Evolutionary conservation across 2,797 vertebrate genomes (phyloP), one percentile per base, ranked within the genome.

Genomic region (Thunnus albacares): DNA sequence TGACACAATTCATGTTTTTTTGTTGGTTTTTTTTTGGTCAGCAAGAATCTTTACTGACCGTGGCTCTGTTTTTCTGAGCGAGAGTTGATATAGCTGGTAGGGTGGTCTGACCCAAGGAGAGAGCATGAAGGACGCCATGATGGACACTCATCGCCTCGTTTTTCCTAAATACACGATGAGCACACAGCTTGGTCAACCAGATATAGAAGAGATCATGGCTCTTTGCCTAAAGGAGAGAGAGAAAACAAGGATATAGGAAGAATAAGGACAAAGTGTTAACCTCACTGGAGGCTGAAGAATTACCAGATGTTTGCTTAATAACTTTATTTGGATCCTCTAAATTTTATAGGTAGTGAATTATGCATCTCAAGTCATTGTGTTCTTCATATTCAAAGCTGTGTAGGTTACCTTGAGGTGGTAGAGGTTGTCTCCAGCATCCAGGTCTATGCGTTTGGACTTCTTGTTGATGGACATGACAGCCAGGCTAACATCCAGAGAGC

Each of bases 391-490:
- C 6, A 51, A 45, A 59, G 10, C 0, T 13, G 9, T 56, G 26
- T 15, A 3, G 18, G 43, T 56, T 86, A 92, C 91, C 86, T 92
- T 92, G 17, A 93, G 69, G 69, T 90, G 90, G 87, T 97, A 98
- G 56, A 98, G 95, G 90, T 95, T 97, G 87, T 98, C 95, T 83
- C 97, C 98, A 0, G 96, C 96, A 71, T 99, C 98, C 82, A 98
- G 95, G 85, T 98, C 97, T 0, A 98, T 96, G 49, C 97, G 95
- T 80, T 96, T 96, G 0, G 97, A 95, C 86, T 97, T 98, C 92
- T 96, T 97, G 91, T 99, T 99, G 89, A 98, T 81, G 14, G 97
- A 98, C 97, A 98, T 97, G 74, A 98, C 97, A 0, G 97, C 96
- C 12, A 96, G 83, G n/a, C 97, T 96, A 91, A 98, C 88, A 0